A percentile compares a stretch with the other conserved stretches of the same genome.
Conservation (phyloP, 1,140 invertebrate species). For the Gerris buenoi region DNA sequence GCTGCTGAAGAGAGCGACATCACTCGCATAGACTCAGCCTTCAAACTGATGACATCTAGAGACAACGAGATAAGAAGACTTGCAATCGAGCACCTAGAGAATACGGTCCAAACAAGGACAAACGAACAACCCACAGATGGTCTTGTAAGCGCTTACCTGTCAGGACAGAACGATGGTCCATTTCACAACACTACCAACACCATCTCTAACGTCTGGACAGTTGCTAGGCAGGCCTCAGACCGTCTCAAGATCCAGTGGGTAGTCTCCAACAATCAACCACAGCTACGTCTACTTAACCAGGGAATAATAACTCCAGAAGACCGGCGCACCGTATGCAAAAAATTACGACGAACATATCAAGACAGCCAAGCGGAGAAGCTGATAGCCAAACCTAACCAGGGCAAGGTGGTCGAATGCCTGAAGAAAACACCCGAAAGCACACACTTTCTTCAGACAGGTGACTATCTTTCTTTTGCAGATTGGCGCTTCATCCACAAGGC, state of each 20-base stretch:
- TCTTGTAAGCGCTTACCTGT: background rate
- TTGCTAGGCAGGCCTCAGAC: background rate
- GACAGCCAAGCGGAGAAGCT: background rate
- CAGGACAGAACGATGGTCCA: background rate
- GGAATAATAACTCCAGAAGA: background rate
- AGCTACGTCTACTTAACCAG: background rate
- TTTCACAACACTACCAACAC: background rate
- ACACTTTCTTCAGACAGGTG: constrained; percentile 16
- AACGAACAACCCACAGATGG: background rate
- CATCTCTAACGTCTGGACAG: constrained; percentile 2
- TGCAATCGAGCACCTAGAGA: background rate
- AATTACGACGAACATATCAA: background rate
- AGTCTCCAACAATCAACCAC: background rate
- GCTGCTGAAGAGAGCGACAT: constrained; percentile 5
- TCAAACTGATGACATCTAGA: background rate
- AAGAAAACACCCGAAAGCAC: background rate
- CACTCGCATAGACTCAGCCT: background rate
- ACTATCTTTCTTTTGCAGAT: constrained; percentile 7
- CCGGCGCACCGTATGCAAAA: background rate
- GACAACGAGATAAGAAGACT: background rate
- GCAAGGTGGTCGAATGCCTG: constrained; percentile 10
- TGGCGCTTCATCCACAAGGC: constrained; percentile 30
- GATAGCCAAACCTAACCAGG: constrained; percentile 9
- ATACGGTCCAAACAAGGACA: background rate
- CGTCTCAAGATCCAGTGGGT: background rate